Conservation (phyloP, 2,888 invertebrate species). For the Pseudolycoriella hygida region DNA sequence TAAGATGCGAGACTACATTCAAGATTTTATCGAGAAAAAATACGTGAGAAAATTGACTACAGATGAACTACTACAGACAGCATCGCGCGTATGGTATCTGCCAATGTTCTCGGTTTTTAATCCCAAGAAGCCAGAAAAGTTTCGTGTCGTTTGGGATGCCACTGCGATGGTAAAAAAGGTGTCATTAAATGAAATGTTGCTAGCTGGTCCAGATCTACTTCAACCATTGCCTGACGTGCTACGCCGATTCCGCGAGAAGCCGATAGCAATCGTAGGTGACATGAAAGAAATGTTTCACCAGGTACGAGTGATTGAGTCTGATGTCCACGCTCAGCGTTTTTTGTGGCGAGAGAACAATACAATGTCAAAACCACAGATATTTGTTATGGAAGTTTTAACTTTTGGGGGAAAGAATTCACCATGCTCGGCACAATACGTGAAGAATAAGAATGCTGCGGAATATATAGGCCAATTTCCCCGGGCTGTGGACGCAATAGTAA, state of each 20-base stretch:
- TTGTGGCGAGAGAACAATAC: constrained; percentile 7
- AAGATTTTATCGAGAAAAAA: constrained; percentile 7
- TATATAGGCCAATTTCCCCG: background rate
- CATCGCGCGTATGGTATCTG: constrained; percentile 11
- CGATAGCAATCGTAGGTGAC: constrained; percentile 10
- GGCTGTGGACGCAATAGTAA: background rate
- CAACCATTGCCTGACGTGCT: constrained; percentile 11
- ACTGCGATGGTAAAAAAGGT: constrained; percentile 12
- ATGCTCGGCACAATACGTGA: background rate
- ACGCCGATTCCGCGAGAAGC: constrained; percentile 9
- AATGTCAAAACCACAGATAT: background rate
- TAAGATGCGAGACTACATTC: constrained; percentile 1
- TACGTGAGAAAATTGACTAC: constrained; percentile 8
- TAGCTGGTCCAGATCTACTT: constrained; percentile 12
- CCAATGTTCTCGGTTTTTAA: constrained; percentile 13
- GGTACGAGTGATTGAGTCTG: constrained; percentile 6
- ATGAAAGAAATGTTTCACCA: constrained; percentile 12
- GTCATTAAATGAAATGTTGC: constrained; percentile 12
- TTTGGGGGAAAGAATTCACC: background rate
- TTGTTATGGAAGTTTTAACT: background rate
- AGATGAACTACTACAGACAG: constrained; percentile 1
- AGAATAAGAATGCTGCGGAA: background rate
- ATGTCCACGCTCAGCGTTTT: constrained; percentile 8
- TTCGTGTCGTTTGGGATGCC: constrained; percentile 16
- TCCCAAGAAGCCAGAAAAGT: constrained; percentile 14